phyloP scores from a whole-genome alignment of 2,113 vertebrate species.

The Taxidea taxus region DNA sequence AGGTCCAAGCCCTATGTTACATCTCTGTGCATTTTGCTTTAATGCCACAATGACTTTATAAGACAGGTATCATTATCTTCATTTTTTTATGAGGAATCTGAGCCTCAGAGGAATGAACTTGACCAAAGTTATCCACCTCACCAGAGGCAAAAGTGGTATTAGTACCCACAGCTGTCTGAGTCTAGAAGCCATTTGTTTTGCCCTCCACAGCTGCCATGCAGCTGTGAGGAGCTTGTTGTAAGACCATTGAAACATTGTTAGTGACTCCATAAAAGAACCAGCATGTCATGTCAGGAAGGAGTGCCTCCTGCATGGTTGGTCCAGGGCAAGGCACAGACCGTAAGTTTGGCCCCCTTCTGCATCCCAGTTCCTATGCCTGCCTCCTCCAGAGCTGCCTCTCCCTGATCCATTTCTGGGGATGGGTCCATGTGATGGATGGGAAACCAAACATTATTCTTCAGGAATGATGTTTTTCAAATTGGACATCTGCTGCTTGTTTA shows the following conservation, averaged over 20 bases:
- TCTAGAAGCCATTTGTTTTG: background rate
- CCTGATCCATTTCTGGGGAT: background rate
- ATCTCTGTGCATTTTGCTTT: background rate
- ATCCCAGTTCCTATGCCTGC: background rate
- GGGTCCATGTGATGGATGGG: background rate
- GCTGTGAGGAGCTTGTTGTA: background rate
- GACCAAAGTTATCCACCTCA: background rate
- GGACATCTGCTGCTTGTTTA: slow-evolving; percentile 80
- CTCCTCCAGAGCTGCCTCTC: background rate
- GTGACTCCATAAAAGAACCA: background rate
- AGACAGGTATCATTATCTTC: background rate
- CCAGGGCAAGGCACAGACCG: background rate
- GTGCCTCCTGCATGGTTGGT: background rate
- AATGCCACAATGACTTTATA: background rate
- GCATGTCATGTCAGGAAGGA: background rate
- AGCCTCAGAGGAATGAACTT: background rate
- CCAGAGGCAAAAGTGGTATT: background rate
- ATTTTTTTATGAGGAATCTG: background rate
- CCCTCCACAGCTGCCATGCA: background rate
- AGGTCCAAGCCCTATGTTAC: background rate
- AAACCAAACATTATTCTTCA: slow-evolving; percentile 61
- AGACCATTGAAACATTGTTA: background rate
- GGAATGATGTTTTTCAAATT: slow-evolving; percentile 43
- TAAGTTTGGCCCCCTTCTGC: background rate
- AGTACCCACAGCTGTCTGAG: background rate